These are phyloP conservation scores for Calameuta idolon DNA, from an alignment of 2,888 invertebrate species.

Conservation along the genomic window DNA sequence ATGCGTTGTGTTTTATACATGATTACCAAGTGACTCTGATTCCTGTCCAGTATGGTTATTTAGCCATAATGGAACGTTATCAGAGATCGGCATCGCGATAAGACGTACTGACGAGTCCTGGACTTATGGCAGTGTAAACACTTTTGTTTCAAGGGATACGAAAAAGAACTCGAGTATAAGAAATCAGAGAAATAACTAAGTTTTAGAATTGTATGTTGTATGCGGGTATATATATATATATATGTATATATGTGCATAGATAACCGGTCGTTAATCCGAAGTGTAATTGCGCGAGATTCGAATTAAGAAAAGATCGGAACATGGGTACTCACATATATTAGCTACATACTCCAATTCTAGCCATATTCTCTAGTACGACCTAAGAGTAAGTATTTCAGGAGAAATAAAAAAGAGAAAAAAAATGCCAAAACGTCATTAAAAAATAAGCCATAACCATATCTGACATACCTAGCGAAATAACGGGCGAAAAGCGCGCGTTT, in stretches of 20 bases:
- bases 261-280: background rate
- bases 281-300: background rate
- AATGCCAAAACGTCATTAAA: background rate
- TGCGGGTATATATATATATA: background rate
- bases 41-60: constrained; percentile 32
- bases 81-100: constrained; percentile 37
- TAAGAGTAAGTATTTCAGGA: background rate
- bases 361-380: background rate
- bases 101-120: background rate
- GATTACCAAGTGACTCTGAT: background rate
- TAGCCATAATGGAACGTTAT: constrained; percentile 48
- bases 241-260: background rate
- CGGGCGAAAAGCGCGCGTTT: background rate
- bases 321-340: too few species aligned
- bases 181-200: background rate
- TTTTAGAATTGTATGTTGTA: background rate
- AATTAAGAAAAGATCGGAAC: background rate
- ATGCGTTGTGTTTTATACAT: constrained; percentile 52
- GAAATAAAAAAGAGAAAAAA: background rate
- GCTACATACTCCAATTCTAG: too few species aligned
- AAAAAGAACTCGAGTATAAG: background rate
- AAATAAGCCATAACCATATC: background rate
- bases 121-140: background rate
- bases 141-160: background rate
- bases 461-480: background rate